A percentile compares a stretch with the other conserved stretches of the same genome.
Conservation (phyloP, 2,113 vertebrate genomes). For the Xiphophorus maculatus region DNA sequence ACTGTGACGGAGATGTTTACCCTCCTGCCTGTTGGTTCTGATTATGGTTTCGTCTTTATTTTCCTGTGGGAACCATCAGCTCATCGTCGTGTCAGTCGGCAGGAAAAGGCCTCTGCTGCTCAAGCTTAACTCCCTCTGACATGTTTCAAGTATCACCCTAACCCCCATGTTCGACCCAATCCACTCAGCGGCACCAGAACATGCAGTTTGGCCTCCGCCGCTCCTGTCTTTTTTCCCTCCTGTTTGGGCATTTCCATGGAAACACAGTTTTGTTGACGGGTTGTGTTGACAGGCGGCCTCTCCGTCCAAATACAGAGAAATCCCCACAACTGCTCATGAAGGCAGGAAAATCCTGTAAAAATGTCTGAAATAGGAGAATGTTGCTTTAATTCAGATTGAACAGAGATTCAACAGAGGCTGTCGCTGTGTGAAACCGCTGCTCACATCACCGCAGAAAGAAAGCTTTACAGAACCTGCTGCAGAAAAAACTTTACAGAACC, state of each 20-base stretch:
- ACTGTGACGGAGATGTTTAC: conserved; percentile 5
- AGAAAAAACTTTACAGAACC: too few relatives aligned
- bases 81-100: not conserved
- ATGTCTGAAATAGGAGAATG: conserved; percentile 6
- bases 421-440: not conserved
- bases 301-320: conserved; percentile 57
- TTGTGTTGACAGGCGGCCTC: conserved; percentile 64
- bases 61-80: conserved; percentile 4
- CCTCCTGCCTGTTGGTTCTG: conserved; percentile 11
- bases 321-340: conserved; percentile 52
- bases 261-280: conserved; percentile 59
- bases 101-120: too few relatives aligned
- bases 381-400: not conserved
- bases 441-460: not conserved
- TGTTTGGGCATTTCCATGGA: conserved; percentile 62
- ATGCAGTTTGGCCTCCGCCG: conserved; percentile 41
- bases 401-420: not conserved
- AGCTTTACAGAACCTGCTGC: too few relatives aligned
- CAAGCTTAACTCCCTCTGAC: conserved; percentile 18
- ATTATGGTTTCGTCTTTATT: conserved; percentile 8
- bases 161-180: conserved; percentile 53
- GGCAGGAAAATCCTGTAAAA: conserved; percentile 56
- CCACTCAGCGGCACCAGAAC: conserved; percentile 38
- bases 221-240: conserved; percentile 25
- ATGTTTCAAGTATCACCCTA: conserved; percentile 49